Evolutionary conservation across 2,113 vertebrate genomes (phyloP).

Genomic region (Pteruthius melanotis): DNA sequence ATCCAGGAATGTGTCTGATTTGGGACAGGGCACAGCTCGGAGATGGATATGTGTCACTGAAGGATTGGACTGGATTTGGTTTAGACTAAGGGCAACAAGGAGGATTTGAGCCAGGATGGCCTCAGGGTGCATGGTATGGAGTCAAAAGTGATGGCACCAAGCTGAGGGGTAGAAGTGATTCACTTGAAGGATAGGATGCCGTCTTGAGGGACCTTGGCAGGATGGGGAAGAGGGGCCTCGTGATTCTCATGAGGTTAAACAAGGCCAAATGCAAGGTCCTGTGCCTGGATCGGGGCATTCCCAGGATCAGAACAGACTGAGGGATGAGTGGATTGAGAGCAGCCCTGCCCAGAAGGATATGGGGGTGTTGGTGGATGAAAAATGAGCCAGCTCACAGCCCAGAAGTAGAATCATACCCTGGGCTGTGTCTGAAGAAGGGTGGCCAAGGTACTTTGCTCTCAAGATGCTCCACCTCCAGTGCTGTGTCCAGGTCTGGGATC

Average conservation of each 20-base stretch:
- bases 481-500: background rate
- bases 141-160: background rate
- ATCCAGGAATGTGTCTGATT: background rate
- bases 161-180: background rate
- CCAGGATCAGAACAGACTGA: background rate
- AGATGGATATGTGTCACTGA: background rate
- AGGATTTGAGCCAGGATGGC: background rate
- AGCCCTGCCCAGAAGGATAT: background rate
- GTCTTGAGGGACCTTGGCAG: background rate
- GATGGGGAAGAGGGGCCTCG: no score
- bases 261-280: background rate
- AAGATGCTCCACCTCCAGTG: background rate
- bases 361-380: background rate
- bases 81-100: background rate
- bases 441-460: background rate
- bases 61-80: background rate
- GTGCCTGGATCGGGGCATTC: background rate
- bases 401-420: fast-evolving
- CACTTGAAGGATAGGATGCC: background rate
- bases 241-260: background rate
- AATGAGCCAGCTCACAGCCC: background rate
- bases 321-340: background rate
- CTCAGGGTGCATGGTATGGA: background rate
- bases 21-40: background rate
- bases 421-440: background rate